Conservation (phyloP, 2,113 vertebrate species). For the Plecotus auritus region DNA sequence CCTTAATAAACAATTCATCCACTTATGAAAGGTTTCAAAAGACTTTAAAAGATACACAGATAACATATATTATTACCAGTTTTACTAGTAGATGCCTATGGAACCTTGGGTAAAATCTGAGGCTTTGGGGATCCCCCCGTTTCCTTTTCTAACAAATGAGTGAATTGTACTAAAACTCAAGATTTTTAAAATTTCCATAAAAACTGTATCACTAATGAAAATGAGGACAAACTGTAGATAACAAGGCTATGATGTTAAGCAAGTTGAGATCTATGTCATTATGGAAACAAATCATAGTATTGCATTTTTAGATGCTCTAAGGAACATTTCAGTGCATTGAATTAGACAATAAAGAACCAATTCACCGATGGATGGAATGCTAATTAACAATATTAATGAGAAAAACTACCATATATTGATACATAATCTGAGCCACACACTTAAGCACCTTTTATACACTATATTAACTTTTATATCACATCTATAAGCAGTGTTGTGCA, state of each 20-base stretch:
- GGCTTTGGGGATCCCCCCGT: not conserved
- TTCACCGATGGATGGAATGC: not conserved
- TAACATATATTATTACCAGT: not conserved
- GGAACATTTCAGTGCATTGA: constrained; percentile 13
- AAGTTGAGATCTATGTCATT: constrained; percentile 2
- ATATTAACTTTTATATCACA: not conserved
- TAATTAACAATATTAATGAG: constrained; percentile 27
- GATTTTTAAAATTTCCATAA: constrained; percentile 6
- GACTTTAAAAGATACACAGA: not conserved
- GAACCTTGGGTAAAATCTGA: not conserved
- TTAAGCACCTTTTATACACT: not conserved
- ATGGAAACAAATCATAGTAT: not conserved
- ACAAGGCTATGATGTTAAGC: not conserved
- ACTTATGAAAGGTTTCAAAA: constrained; percentile 32
- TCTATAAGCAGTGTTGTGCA: not conserved
- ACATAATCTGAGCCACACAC: not conserved
- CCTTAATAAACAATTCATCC: not conserved
- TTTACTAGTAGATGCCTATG: not conserved
- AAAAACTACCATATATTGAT: constrained; percentile 34
- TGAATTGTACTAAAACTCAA: not conserved
- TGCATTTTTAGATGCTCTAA: constrained; percentile 29
- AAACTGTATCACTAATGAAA: constrained; percentile 7
- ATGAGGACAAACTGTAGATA: constrained; percentile 12
- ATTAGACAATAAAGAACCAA: constrained; percentile 13
- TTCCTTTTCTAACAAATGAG: constrained; percentile 43